phyloP scores from a whole-genome alignment of 2,888 invertebrate genomes.

The Morinoia aosen region DNA sequence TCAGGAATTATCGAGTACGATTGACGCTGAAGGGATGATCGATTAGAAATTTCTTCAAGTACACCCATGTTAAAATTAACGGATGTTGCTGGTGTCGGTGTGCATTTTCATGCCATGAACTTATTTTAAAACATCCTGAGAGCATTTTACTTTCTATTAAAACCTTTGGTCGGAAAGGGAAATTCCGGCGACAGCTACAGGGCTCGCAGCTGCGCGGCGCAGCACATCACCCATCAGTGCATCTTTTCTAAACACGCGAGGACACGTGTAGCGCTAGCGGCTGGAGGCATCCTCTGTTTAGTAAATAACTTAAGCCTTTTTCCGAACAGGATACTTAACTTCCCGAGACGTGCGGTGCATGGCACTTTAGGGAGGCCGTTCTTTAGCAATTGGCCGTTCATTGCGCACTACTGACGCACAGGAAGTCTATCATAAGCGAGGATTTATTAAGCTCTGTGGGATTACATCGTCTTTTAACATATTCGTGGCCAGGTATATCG shows the following conservation, averaged over 20 bases:
- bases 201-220: not conserved
- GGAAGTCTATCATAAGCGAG: not conserved
- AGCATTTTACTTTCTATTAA: not conserved
- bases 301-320: conserved; percentile 35
- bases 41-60: not conserved
- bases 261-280: conserved; percentile 26
- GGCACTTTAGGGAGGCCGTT: not conserved
- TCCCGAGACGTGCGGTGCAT: not conserved
- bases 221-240: conserved; percentile 18
- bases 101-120: not conserved
- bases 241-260: conserved; percentile 26
- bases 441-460: not conserved
- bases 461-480: no score
- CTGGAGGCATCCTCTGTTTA: conserved; percentile 14
- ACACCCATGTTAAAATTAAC: not conserved
- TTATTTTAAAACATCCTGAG: not conserved
- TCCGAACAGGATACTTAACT: conserved; percentile 21
- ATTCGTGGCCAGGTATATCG: no score
- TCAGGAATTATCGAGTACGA: not conserved
- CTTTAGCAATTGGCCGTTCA: not conserved
- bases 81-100: not conserved
- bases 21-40: not conserved
- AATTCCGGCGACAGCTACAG: not conserved
- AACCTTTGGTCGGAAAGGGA: not conserved
- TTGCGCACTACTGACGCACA: not conserved